These are phyloP conservation scores for Holotrichia oblita DNA, from an alignment of 1,140 invertebrate species.

Conservation along the genomic window DNA sequence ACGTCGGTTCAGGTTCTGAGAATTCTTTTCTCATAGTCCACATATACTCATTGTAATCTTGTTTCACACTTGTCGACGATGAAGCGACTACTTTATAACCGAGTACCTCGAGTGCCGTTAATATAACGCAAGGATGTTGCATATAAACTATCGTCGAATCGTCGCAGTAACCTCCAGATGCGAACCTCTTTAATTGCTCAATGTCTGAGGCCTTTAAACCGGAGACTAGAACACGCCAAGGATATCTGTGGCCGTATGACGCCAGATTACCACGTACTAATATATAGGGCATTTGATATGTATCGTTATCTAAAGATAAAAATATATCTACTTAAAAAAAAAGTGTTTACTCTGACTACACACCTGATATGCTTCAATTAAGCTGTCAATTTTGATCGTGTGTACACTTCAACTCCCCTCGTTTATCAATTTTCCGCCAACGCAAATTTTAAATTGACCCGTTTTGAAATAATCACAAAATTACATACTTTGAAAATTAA, in stretches of 20 bases:
- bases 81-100: slow-evolving; percentile 88
- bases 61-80: slow-evolving; percentile 83
- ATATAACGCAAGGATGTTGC: slow-evolving; percentile 85
- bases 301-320: slow-evolving; percentile 33
- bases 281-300: slow-evolving; percentile 80
- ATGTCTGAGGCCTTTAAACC: slow-evolving; percentile 85
- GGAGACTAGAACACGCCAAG: slow-evolving; percentile 84
- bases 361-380: slow-evolving; percentile 9
- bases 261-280: slow-evolving; percentile 86
- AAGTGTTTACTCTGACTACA: background rate
- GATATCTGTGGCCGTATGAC: slow-evolving; percentile 83
- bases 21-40: slow-evolving; percentile 92
- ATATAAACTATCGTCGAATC: slow-evolving; percentile 82
- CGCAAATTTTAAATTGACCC: background rate
- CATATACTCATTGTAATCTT: slow-evolving; percentile 89
- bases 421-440: background rate
- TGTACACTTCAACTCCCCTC: background rate
- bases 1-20: slow-evolving; percentile 77
- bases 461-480: background rate
- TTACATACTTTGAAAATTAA: background rate
- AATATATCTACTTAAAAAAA: background rate
- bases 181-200: slow-evolving; percentile 80
- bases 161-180: slow-evolving; percentile 82
- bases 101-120: slow-evolving; percentile 84
- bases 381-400: slow-evolving; percentile 6